Evolutionary conservation across 1,140 invertebrate genomes (phyloP).

Genomic region (Cydia fagiglandana): DNA sequence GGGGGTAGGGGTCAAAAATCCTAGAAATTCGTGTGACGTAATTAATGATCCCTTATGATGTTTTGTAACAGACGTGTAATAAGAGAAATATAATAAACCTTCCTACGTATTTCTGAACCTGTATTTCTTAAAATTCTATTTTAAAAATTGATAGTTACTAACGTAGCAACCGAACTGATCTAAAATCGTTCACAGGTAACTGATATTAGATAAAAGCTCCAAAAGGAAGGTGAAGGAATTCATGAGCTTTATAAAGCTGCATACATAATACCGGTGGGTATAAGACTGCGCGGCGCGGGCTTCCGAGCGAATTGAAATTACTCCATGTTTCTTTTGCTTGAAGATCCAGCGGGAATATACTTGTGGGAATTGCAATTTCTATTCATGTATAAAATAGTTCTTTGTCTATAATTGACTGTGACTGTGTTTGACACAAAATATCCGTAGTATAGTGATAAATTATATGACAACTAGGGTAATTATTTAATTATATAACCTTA

Average conservation of each 20-base stretch:
- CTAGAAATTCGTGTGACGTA: no score
- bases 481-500: no score
- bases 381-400: not conserved
- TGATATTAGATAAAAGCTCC: constrained; percentile 4
- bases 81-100: not conserved
- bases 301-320: constrained; percentile 7
- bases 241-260: not conserved
- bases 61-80: no score
- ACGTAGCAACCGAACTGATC: no score
- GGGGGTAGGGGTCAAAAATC: no score
- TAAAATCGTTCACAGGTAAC: not conserved
- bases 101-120: not conserved
- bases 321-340: constrained; percentile 11
- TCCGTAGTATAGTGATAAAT: no score
- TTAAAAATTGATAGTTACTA: no score
- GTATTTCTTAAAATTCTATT: no score
- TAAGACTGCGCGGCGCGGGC: not conserved
- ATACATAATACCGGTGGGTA: constrained; percentile 6
- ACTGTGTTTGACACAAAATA: no score
- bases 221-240: not conserved
- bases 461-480: not conserved
- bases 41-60: no score
- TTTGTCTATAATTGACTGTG: not conserved
- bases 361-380: constrained; percentile 8
- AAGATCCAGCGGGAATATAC: not conserved